Base-by-base conservation (phyloP, 2,888 invertebrate species). In the Diarsia dahlii region DNA sequence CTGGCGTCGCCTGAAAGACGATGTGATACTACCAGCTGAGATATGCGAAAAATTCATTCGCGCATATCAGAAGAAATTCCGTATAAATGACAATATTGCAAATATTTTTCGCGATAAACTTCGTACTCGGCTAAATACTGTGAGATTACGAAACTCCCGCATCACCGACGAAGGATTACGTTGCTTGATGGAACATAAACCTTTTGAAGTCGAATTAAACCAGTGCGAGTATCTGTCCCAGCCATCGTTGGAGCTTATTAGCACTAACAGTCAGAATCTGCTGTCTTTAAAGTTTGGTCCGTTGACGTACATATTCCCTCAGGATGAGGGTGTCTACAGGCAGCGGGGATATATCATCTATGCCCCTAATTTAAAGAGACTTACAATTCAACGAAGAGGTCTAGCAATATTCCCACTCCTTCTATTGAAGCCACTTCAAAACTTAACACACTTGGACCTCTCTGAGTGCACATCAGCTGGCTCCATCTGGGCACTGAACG, bases 151-250 rank as follows among this genome's bases (percentile, higher is more conserved):
- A 71, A 97, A 98, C 90, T 97, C 98, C 45, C 97, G 97, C 58
- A 97, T 99, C 64, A 98, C 97, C 15, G 98, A 98, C 91, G 95
- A 97, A 79, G 98, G 98, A 75, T 94, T 99, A 68, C 96, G 97
- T 85, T 97, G 97, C 71, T 94, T 99, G 23, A 95, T 98, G 92
- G 97, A 97, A 69, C 99, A 99, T 93, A 97, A 97, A 84, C 97
- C 98, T 58, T 95, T 97, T 20, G 98, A 98, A 82, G 94, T 99
- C 67, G 98, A 98, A 86, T 96, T 99, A 82, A 97, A 97, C 75
- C 97, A 98, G 88, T 98, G 98, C 92, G 97, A 97, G 81, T 97
- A 97, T 82, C 94, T 99, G 64, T 97, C 98, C 0, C 95, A 97
- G 62, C 92, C 95, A 39, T 97, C 98, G 39, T 96, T 99, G 80